These are phyloP conservation scores for Muscicapa comitata DNA, from an alignment of 2,797 vertebrate genomes.

Conservation along the genomic window DNA sequence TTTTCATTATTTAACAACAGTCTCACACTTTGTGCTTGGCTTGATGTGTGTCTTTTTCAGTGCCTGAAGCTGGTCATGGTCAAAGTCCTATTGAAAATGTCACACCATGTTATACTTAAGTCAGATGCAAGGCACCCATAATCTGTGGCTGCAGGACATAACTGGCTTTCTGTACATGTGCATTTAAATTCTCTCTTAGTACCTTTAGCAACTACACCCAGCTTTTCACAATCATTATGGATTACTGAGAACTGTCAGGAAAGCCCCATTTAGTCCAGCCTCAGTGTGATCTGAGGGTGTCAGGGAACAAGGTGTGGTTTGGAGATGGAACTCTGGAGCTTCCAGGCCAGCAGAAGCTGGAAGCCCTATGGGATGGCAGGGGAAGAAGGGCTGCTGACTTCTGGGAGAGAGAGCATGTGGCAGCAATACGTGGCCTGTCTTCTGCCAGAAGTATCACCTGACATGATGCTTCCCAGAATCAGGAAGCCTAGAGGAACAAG, in stretches of 20 bases:
- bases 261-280: not conserved
- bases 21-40: not conserved
- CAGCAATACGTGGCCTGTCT: not conserved
- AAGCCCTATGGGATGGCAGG: accelerated
- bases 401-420: not conserved
- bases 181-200: not conserved
- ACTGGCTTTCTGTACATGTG: not conserved
- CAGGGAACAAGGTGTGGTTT: not conserved
- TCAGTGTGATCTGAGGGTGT: not conserved
- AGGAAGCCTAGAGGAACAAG: not conserved
- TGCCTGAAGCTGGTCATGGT: not conserved
- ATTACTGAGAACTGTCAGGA: not conserved
- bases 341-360: not conserved
- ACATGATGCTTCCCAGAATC: not conserved
- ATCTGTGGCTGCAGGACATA: not conserved
- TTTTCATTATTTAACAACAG: not conserved
- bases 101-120: not conserved
- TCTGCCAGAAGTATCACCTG: not conserved
- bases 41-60: not conserved
- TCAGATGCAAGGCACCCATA: not conserved
- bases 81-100: not conserved
- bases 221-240: not conserved
- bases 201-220: not conserved
- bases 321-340: not conserved
- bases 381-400: not conserved